Evolutionary conservation across 1,140 invertebrate species (phyloP).

Genomic region (Drosophila ananassae): DNA sequence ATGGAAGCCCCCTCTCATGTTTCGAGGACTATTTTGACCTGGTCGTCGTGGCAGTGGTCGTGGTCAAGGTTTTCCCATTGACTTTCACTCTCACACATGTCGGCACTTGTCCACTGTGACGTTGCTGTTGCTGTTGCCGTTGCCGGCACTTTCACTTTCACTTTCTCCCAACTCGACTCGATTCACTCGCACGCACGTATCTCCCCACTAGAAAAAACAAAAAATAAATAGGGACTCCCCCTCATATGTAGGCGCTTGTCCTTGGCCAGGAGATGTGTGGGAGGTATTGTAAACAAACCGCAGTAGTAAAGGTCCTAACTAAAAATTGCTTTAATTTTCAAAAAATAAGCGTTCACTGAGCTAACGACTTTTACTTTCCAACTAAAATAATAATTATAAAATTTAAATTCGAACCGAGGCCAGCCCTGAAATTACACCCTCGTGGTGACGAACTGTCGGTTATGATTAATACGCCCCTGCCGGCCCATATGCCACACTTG

Average conservation of each 20-base stretch:
- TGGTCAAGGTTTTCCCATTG: slow-evolving; percentile 82
- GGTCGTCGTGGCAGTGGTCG: slow-evolving; percentile 50
- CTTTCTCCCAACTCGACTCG: slow-evolving; percentile 31
- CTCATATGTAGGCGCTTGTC: slow-evolving; percentile 65
- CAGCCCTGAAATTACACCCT: slow-evolving; percentile 34
- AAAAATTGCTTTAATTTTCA: background rate
- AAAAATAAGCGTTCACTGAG: background rate
- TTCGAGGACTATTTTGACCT: slow-evolving; percentile 21
- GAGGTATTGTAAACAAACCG: slow-evolving; percentile 68
- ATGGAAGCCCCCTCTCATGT: background rate
- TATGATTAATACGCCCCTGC: slow-evolving; percentile 66
- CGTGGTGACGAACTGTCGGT: slow-evolving; percentile 22
- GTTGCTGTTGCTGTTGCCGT: slow-evolving; percentile 42
- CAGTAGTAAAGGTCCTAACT: slow-evolving; percentile 4
- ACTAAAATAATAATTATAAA: slow-evolving; percentile 60
- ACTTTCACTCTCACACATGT: slow-evolving; percentile 83
- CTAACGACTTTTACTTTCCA: background rate
- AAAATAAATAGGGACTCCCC: slow-evolving; percentile 3
- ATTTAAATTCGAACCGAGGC: slow-evolving; percentile 53
- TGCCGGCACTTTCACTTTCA: slow-evolving; percentile 77
- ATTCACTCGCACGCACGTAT: slow-evolving; percentile 53
- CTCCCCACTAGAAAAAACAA: slow-evolving; percentile 5
- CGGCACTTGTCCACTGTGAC: slow-evolving; percentile 53
- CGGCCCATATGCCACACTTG: slow-evolving; percentile 65
- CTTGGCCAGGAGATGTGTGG: slow-evolving; percentile 38